A percentile compares a stretch with the other conserved stretches of the same genome.
phyloP scores from a whole-genome alignment of 2,888 invertebrate species.

The Idaea aversata region DNA sequence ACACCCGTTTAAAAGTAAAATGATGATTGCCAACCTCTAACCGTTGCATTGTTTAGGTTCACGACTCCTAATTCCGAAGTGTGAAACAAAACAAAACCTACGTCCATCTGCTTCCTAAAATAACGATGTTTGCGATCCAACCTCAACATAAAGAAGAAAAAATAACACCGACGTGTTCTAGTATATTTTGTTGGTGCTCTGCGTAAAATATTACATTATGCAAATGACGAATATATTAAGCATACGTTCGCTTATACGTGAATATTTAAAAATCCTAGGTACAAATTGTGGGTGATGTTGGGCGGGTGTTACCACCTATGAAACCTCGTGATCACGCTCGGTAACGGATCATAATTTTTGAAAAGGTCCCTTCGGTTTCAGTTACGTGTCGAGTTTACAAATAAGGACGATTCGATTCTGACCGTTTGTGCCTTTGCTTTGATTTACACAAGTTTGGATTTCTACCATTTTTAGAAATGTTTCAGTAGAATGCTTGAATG shows the following conservation, averaged over 20 bases:
- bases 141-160: conserved; percentile 27
- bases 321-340: conserved; percentile 36
- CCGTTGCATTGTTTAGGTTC: too few species aligned
- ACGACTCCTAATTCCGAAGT: background rate
- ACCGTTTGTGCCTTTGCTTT: background rate
- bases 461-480: background rate
- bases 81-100: background rate
- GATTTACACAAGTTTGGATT: background rate
- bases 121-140: conserved; percentile 14
- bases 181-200: conserved; percentile 45
- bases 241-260: conserved; percentile 56
- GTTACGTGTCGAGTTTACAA: conserved; percentile 41
- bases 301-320: conserved; percentile 42
- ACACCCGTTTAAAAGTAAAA: too few species aligned
- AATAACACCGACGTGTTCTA: conserved; percentile 36
- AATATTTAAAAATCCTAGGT: conserved; percentile 61
- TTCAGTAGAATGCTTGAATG: background rate
- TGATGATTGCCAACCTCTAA: too few species aligned
- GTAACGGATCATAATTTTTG: conserved; percentile 52
- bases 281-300: conserved; percentile 50
- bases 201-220: conserved; percentile 64
- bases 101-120: conserved; percentile 8
- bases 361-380: conserved; percentile 52
- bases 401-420: background rate
- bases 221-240: conserved; percentile 65